These are phyloP conservation scores for Hoplias malabaricus DNA, from an alignment of 2,113 vertebrate genomes.

Conservation along the genomic window DNA sequence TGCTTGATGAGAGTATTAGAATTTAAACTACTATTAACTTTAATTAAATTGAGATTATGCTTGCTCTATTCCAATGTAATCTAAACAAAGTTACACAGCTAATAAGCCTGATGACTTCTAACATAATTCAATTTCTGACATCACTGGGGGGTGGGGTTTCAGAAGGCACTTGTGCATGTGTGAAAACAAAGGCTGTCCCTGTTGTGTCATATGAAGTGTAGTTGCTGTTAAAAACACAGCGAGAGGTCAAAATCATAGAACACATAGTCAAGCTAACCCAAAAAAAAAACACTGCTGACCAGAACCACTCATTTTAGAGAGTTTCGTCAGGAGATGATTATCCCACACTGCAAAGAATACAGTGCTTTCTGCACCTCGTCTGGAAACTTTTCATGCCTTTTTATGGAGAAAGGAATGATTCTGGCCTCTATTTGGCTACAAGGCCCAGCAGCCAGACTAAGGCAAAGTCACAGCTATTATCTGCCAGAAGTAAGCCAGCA, in stretches of 20 bases:
- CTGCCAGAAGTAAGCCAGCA: too few relatives aligned
- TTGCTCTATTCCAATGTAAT: not conserved
- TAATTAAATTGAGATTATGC: not conserved
- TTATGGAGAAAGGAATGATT: too few relatives aligned
- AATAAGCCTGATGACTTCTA: not conserved
- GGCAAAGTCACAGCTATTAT: too few relatives aligned
- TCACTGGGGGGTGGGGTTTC: not conserved
- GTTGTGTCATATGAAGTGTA: constrained; percentile 7
- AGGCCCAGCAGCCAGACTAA: too few relatives aligned
- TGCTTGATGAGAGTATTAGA: too few relatives aligned
- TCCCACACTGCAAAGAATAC: too few relatives aligned
- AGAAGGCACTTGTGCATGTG: not conserved
- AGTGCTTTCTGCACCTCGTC: too few relatives aligned
- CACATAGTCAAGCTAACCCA: not conserved
- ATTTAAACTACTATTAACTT: not conserved
- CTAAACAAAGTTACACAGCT: not conserved
- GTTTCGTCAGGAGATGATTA: not conserved
- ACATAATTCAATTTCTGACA: not conserved
- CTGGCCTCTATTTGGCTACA: too few relatives aligned
- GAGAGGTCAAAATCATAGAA: not conserved
- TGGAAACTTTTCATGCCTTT: too few relatives aligned
- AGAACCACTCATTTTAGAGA: not conserved
- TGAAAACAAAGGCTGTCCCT: not conserved
- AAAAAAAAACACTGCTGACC: not conserved
- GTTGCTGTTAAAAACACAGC: not conserved